phyloP scores from a whole-genome alignment of 2,888 invertebrate species.

The Pegoplata infirma region DNA sequence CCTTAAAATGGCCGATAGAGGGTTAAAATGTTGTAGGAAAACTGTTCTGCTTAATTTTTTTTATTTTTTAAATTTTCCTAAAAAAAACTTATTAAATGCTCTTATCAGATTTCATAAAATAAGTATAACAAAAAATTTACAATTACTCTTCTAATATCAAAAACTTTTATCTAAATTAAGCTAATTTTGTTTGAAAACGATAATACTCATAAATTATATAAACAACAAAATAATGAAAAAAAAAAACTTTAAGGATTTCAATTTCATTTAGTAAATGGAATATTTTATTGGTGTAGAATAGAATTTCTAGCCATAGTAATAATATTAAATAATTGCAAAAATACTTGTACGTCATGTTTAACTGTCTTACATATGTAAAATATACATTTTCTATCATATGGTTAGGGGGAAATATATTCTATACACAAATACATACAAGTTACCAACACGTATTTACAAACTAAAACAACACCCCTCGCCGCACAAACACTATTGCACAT shows the following conservation, averaged over 20 bases:
- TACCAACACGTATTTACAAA: neutral
- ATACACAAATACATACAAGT: neutral
- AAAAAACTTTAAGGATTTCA: neutral
- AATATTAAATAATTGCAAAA: slow-evolving; percentile 44
- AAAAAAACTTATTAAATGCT: no score
- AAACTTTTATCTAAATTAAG: neutral
- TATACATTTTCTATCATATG: no score
- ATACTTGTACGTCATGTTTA: slow-evolving; percentile 34
- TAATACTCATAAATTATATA: neutral
- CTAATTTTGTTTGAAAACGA: neutral
- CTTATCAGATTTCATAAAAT: no score
- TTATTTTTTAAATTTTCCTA: no score
- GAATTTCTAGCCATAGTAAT: neutral
- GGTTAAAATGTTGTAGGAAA: no score
- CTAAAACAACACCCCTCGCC: neutral
- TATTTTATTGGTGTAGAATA: no score
- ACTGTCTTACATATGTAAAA: slow-evolving; percentile 16
- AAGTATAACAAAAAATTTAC: no score
- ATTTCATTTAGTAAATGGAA: no score
- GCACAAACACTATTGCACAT: neutral
- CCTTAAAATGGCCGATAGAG: no score
- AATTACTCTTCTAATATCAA: neutral
- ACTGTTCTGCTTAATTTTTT: no score
- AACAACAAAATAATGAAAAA: neutral
- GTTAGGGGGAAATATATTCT: neutral